Base-by-base conservation (phyloP, 2,113 vertebrate species). In the Actinemys pallida region DNA sequence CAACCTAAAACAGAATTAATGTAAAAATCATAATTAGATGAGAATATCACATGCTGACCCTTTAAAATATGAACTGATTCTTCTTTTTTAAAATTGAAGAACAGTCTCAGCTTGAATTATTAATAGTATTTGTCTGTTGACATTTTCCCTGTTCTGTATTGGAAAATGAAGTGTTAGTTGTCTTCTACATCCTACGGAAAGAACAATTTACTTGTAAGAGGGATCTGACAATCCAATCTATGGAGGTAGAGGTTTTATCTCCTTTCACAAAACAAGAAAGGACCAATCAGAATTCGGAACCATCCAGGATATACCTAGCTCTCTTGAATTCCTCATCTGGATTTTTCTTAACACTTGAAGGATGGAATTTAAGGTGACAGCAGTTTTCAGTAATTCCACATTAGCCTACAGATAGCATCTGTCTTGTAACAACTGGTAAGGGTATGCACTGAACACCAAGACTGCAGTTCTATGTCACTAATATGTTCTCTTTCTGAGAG, bases 1-100 rank as follows among this genome's bases (percentile, higher is more conserved):
- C 99, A 96, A 99, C 99, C 99, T 99, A 82, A 53, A 93, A 10
- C 79, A 87, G 57, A 22, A 45, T 39, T 20, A 9, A 72, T 39
- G 65, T 72, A 72, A 72, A 62, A 72, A 72, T 39, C 65, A n/a
- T n/a, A 88, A 52, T 69, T 82, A 54, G 4, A 83, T 13, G 1
- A 79, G n/a, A 84, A 8, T 8, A 88, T 89, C 62, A 78, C 59
- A 72, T 25, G 52, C 52, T 45, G 42, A 62, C 50, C n/a, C 35
- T 69, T 69, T n/a, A 69, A n/a, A 69, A 69, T 16, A 69, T 69
- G 31, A 17, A 69, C 7, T 19, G 31, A n/a, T 19, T n/a, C 31
- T 35, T 35, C 29, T 31, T 31, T 62, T n/a, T 69, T 39, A 39
- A 39, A 72, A 72, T 5, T 39, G 16, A 72, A 27, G 29, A 65